A percentile compares a stretch with the other conserved stretches of the same genome.
These are phyloP conservation scores for Hirudo medicinalis DNA, from an alignment of 1,140 invertebrate species.

Conservation along the genomic window DNA sequence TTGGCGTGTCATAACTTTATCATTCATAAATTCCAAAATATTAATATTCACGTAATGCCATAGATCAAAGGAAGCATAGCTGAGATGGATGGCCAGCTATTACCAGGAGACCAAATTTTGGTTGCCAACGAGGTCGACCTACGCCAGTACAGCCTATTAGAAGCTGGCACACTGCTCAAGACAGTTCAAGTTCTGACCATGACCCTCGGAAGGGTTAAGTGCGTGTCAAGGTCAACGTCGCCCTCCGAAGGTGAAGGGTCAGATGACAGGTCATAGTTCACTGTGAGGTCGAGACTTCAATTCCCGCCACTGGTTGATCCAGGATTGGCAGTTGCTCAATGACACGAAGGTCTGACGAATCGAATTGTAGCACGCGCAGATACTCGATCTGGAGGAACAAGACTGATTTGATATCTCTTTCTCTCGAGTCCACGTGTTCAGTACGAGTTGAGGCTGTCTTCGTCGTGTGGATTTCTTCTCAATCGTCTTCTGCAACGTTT, in stretches of 20 bases:
- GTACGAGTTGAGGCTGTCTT: no score
- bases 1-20: no score
- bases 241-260: constrained; percentile 9
- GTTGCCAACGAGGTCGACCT: constrained; percentile 78
- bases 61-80: constrained; percentile 77
- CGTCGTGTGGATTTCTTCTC: no score
- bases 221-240: constrained; percentile 35
- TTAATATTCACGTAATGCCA: constrained; percentile 11
- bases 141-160: constrained; percentile 62
- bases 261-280: background rate
- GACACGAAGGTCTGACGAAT: no score
- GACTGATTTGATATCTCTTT: no score
- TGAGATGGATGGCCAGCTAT: constrained; percentile 75
- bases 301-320: no score
- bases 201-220: constrained; percentile 67
- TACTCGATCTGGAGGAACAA: no score
- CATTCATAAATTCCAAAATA: background rate
- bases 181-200: constrained; percentile 59
- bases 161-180: constrained; percentile 75
- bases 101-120: constrained; percentile 80
- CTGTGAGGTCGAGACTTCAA: no score
- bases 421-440: no score
- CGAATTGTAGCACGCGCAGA: no score
- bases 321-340: no score
- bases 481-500: no score